Evolutionary conservation across 2,888 invertebrate genomes (phyloP).

Genomic region (Noctua fimbriata): DNA sequence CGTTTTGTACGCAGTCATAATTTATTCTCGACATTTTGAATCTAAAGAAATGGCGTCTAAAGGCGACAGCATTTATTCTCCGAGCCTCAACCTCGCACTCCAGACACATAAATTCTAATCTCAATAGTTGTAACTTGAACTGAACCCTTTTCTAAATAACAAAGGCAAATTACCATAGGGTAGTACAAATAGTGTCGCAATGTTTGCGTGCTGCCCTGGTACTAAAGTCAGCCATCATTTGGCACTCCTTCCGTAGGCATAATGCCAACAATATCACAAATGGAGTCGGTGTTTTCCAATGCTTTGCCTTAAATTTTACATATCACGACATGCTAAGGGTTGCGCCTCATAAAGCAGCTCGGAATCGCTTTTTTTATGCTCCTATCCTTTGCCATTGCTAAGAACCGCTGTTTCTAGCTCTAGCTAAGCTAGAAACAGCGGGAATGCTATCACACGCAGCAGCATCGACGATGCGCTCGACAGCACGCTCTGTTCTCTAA

Average conservation of each 20-base stretch:
- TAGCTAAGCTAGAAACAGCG: neutral
- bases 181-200: slow-evolving; percentile 61
- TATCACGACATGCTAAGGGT: slow-evolving; percentile 66
- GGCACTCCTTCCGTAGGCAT: slow-evolving; percentile 76
- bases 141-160: slow-evolving; percentile 52
- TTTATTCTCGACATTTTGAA: slow-evolving; percentile 12
- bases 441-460: neutral
- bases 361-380: neutral
- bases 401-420: no score
- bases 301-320: slow-evolving; percentile 67
- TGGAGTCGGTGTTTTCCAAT: slow-evolving; percentile 62
- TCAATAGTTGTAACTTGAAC: slow-evolving; percentile 35
- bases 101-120: slow-evolving; percentile 61
- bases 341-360: neutral
- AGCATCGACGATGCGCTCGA: neutral
- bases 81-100: neutral
- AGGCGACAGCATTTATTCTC: slow-evolving; percentile 10
- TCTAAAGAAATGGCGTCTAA: slow-evolving; percentile 2
- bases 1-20: slow-evolving; percentile 16
- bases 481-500: neutral
- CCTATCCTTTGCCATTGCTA: neutral
- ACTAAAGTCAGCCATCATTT: slow-evolving; percentile 69
- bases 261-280: slow-evolving; percentile 72
- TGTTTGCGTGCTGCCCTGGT: slow-evolving; percentile 67
- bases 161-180: slow-evolving; percentile 40